phyloP scores from a whole-genome alignment of 2,888 invertebrate species.

The Lapara coniferarum region DNA sequence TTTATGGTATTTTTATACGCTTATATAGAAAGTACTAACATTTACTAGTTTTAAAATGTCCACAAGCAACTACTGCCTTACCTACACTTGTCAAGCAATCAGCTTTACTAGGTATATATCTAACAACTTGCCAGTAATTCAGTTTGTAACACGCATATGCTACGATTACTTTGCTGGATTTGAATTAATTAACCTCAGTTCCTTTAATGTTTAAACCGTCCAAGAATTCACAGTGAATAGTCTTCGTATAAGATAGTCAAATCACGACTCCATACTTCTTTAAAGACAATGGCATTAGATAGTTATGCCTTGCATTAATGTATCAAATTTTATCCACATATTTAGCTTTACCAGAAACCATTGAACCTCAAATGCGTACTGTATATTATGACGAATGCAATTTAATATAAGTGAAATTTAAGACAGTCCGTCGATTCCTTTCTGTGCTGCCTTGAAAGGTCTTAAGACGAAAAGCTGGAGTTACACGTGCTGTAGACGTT shows the following conservation, averaged over 20 bases:
- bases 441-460: constrained; percentile 44
- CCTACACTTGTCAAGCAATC: not conserved
- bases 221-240: constrained; percentile 1
- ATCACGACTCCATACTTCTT: constrained; percentile 29
- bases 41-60: not conserved
- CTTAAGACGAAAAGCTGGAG: constrained; percentile 52
- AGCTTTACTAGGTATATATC: not conserved
- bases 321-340: constrained; percentile 42
- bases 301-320: constrained; percentile 34
- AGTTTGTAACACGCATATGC: not conserved
- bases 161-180: not conserved
- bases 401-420: constrained; percentile 71
- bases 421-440: constrained; percentile 50
- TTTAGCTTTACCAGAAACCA: constrained; percentile 53
- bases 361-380: constrained; percentile 70
- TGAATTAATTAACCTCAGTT: not conserved
- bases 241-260: constrained; percentile 18
- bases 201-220: not conserved
- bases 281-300: constrained; percentile 43
- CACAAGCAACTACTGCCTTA: not conserved
- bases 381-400: constrained; percentile 69
- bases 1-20: not conserved
- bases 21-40: not conserved
- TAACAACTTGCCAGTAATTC: too few species aligned
- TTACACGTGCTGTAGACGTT: constrained; percentile 41